These are phyloP conservation scores for Sepioteuthis lessoniana DNA, from an alignment of 2,888 invertebrate species.

Conservation along the genomic window DNA sequence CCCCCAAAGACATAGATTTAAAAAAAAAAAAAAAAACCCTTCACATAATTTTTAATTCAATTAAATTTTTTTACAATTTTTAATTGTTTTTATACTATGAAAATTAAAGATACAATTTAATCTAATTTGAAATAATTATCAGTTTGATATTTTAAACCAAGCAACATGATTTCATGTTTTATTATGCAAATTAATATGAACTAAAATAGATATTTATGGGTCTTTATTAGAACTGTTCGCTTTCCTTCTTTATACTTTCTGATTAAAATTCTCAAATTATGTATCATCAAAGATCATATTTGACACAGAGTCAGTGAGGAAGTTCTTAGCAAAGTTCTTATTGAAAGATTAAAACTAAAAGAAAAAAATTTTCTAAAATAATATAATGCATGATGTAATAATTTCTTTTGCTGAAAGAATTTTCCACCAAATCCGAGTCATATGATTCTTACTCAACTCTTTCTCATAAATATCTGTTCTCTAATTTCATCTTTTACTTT, in stretches of 20 bases:
- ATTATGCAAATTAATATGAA: not conserved
- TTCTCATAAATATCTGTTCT: not conserved
- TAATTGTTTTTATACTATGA: not conserved
- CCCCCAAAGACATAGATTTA: too few species aligned
- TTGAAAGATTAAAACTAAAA: not conserved
- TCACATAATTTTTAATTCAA: too few species aligned
- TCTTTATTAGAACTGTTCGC: not conserved
- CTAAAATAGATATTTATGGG: not conserved
- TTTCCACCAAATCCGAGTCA: not conserved
- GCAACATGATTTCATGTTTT: not conserved
- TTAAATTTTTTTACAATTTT: too few species aligned
- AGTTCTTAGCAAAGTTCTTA: not conserved
- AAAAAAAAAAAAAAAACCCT: too few species aligned
- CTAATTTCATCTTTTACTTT: not conserved
- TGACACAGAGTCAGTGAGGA: not conserved
- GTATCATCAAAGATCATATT: too few species aligned
- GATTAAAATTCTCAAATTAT: not conserved
- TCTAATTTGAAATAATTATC: not conserved
- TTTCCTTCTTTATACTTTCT: not conserved
- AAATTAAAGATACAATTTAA: not conserved
- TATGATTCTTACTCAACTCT: not conserved
- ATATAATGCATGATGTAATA: not conserved
- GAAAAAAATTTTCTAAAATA: not conserved
- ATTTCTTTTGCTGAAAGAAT: not conserved
- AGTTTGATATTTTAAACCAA: not conserved